phyloP scores from a whole-genome alignment of 2,113 vertebrate genomes.

The Corydoras maculifer region DNA sequence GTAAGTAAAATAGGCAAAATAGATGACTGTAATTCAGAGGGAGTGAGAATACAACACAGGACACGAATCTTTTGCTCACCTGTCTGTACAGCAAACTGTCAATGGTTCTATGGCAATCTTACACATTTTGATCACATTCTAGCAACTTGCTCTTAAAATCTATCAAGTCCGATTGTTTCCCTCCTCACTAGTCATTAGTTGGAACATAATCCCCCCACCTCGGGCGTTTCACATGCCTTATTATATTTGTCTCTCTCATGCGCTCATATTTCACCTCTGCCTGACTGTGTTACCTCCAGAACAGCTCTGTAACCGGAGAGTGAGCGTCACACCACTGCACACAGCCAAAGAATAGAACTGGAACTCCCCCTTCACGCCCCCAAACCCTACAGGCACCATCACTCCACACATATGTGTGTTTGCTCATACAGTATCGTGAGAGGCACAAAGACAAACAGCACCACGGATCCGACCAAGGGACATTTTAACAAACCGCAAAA shows the following conservation, averaged over 20 bases:
- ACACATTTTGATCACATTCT: too few species aligned
- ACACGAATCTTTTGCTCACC: too few species aligned
- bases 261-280: constrained; percentile 55
- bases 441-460: constrained; percentile 32
- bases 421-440: constrained; percentile 8
- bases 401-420: constrained; percentile 30
- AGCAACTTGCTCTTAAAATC: too few species aligned
- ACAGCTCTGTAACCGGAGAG: constrained; percentile 47
- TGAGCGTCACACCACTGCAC: constrained; percentile 15
- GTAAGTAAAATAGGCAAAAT: too few species aligned
- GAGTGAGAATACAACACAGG: too few species aligned
- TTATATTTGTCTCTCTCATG: constrained; percentile 34
- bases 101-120: too few species aligned
- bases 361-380: constrained; percentile 43
- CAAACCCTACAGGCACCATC: constrained; percentile 51
- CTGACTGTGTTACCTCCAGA: constrained; percentile 37
- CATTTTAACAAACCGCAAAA: background rate
- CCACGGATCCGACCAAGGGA: background rate
- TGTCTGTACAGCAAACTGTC: too few species aligned
- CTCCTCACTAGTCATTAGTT: background rate
- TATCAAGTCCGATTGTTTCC: background rate
- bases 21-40: too few species aligned
- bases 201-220: too few species aligned
- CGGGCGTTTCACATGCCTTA: too few species aligned
- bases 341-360: constrained; percentile 43